phyloP scores from a whole-genome alignment of 2,113 vertebrate species.

The Saguinus midas region DNA sequence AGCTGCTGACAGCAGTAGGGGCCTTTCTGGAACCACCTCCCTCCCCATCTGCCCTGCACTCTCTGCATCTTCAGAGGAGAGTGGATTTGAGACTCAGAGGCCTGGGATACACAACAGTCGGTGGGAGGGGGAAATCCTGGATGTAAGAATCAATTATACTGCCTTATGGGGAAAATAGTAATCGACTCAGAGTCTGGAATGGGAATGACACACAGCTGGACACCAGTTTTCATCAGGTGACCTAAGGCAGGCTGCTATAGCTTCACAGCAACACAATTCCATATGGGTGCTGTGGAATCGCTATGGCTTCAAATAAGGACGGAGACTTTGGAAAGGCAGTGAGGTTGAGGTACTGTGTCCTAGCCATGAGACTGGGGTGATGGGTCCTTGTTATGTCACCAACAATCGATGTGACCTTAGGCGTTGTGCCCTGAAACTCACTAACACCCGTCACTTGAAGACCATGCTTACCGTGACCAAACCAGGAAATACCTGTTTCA shows the following conservation, averaged over 20 bases:
- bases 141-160: background rate
- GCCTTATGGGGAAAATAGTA: background rate
- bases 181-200: too few relatives aligned
- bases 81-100: background rate
- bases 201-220: background rate
- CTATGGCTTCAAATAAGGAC: background rate
- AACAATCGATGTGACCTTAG: background rate
- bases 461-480: background rate
- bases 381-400: background rate
- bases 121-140: background rate
- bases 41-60: background rate
- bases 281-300: background rate
- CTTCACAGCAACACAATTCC: fast-evolving
- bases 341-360: background rate
- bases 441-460: background rate
- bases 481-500: background rate
- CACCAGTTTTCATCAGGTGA: background rate
- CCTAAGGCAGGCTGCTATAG: background rate
- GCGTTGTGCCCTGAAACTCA: background rate
- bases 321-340: background rate
- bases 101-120: background rate
- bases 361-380: background rate
- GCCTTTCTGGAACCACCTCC: background rate
- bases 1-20: background rate
- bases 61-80: background rate